Base-by-base conservation (phyloP, 2,113 vertebrate species). In the Symphodus melops region DNA sequence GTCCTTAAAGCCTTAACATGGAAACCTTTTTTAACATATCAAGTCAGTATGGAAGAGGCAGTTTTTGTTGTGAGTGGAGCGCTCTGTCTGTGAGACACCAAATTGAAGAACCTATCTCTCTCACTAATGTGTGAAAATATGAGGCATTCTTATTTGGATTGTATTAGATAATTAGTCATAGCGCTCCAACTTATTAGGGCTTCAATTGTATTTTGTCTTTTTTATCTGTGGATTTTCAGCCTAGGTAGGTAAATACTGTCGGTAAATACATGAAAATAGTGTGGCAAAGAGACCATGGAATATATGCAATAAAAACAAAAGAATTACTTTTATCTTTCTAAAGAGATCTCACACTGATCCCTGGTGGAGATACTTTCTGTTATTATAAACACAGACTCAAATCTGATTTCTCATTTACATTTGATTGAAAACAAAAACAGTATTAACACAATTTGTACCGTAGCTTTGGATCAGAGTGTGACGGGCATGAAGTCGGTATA, bases 21-120 rank as follows among this genome's bases (percentile, higher is more conserved):
- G 44, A 53, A 33, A 11, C 5, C 17, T 46, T 65, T 53, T 66
- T 68, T 66, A 42, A 49, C 53, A 52, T 68, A 33, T 48, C 17
- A 72, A 58, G 67, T 77, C 68, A 69, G 3, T 59, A 19, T 71
- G 36, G 76, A 59, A 39, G 23, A 69, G 36, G 21, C 20, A 51
- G 37, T 44, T 37, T 48, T 39, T 81, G 67, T 76, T 81, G 59
- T 83, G 72, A 77, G 42, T 25, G 72, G 13, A 39, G 44, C 7
- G 66, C 63, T 69, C 69, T 62, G 69, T 25, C 21, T 68, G 25
- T 75, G 78, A 89, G 77, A 81, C 76, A 86, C 53, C 79, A 67
- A 78, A 78, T 72, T 78, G 42, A 36, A 80, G 68, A 42, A 75
- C 73, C 79, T 82, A 77, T 81, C 82, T 81, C 51, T 51, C 63